Base-by-base conservation (phyloP, 1,140 invertebrate species). In the Anadara kagoshimensis region DNA sequence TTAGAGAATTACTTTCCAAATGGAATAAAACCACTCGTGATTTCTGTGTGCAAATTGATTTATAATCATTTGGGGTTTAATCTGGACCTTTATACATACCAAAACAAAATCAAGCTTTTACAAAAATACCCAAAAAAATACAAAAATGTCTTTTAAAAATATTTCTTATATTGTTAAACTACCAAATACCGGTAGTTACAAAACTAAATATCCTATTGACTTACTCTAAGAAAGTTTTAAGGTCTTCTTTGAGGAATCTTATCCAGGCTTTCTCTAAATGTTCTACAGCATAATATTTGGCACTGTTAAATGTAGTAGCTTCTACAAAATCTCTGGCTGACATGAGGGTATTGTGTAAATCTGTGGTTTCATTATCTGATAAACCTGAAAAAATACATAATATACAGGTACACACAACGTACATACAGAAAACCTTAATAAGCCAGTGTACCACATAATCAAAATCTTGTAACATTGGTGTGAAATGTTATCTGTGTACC, bases 201-300 rank as follows among this genome's bases (percentile, higher is more conserved):
- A n/a, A n/a, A n/a, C n/a, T n/a, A n/a, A n/a, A n/a, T 36, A 36
- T 36, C 29, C 2, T 36, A 62, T 3, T 41, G 4, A 78, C 87
- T 82, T 81, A 89, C 88, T 88, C 87, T 26, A 88, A 70, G 68
- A 87, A 89, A 59, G 74, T 80, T 70, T 87, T 87, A 5, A 89
- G 78, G 67, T 90, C 89, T 29, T 90, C 85, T 66, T 89, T 88
- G 0, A 90, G 82, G 58, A 75, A 89, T 45, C 79, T 65, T 16
- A 87, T 78, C 89, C 89, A 90, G 5, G 81, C 79, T 20, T 84
- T 73, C 72, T 88, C 84, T 51, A 90, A 70, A 24, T 68, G 69
- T 49, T 81, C 78, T 51, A 86, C 80, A 10, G 81, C 79, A 59
- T 83, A 79, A 29, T 79, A 72, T 75, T 87, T 85, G 45, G 83